phyloP scores from a whole-genome alignment of 2,888 invertebrate genomes.

The Parelbella ahira region DNA sequence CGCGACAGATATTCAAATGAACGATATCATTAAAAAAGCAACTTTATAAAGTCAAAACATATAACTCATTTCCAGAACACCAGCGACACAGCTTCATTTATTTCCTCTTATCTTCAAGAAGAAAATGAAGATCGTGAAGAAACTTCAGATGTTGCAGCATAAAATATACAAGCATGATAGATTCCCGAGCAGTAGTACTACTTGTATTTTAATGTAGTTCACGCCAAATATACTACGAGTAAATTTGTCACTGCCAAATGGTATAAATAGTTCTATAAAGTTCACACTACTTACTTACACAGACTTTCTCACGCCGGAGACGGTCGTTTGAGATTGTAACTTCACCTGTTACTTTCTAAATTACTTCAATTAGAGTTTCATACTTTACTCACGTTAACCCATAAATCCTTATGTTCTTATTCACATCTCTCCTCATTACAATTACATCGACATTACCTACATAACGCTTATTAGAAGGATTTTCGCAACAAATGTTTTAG shows the following conservation, averaged over 20 bases:
- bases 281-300: conserved; percentile 33
- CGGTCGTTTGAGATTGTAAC: conserved; percentile 20
- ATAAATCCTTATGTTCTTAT: too few relatives aligned
- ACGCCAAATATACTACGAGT: conserved; percentile 40
- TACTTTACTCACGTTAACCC: conserved; percentile 3
- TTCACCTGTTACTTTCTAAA: conserved; percentile 6
- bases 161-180: conserved; percentile 24
- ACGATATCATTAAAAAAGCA: too few relatives aligned
- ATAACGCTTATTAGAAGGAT: too few relatives aligned
- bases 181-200: conserved; percentile 20
- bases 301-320: conserved; percentile 13
- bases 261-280: conserved; percentile 46
- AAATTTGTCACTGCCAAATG: conserved; percentile 46
- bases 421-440: too few relatives aligned
- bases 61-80: neutral
- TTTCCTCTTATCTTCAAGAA: conserved; percentile 8
- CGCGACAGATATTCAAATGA: too few relatives aligned
- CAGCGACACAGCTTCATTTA: neutral
- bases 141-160: conserved; percentile 13
- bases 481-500: too few relatives aligned
- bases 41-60: too few relatives aligned
- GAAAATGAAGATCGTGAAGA: conserved; percentile 1
- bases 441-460: too few relatives aligned
- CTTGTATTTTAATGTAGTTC: conserved; percentile 37
- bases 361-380: conserved; percentile 2